Evolutionary conservation across 1,140 invertebrate species (phyloP).

Genomic region (Plectrocnemia conspersa): DNA sequence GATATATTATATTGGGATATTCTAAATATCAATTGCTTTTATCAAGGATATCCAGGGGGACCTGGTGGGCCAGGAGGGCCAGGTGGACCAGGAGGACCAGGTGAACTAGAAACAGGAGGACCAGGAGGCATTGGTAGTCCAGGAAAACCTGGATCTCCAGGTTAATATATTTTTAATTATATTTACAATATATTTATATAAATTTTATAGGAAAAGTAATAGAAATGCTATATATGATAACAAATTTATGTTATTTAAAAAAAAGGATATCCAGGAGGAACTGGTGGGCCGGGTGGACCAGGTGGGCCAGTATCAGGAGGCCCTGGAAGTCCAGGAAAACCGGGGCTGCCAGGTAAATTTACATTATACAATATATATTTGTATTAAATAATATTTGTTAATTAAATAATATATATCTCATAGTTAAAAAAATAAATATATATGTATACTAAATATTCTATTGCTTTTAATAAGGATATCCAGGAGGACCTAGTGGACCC

Average conservation of each 20-base stretch:
- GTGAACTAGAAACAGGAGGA: slow-evolving; percentile 19
- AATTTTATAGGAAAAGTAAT: no score
- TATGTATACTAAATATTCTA: no score
- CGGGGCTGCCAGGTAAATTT: no score
- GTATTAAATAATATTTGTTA: no score
- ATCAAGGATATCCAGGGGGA: slow-evolving; percentile 3
- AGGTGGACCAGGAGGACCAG: slow-evolving; percentile 23
- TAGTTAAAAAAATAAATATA: neutral
- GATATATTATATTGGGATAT: no score
- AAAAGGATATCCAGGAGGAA: slow-evolving; percentile 16
- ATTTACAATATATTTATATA: no score
- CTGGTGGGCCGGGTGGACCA: slow-evolving; percentile 20
- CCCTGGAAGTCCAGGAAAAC: slow-evolving; percentile 14
- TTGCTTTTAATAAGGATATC: no score
- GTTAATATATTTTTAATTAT: no score
- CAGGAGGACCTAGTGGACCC: slow-evolving; percentile 10
- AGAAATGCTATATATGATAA: no score
- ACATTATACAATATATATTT: no score
- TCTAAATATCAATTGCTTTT: no score
- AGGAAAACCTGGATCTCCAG: slow-evolving; percentile 16
- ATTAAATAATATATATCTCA: no score
- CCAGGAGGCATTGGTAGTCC: slow-evolving; percentile 4
- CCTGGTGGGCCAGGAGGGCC: slow-evolving; percentile 21
- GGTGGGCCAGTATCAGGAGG: slow-evolving; percentile 8
- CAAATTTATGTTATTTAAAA: neutral